A percentile compares a stretch with the other conserved stretches of the same genome.
phyloP scores from a whole-genome alignment of 2,797 vertebrate genomes.

The Poeciliopsis paucimaculata region DNA sequence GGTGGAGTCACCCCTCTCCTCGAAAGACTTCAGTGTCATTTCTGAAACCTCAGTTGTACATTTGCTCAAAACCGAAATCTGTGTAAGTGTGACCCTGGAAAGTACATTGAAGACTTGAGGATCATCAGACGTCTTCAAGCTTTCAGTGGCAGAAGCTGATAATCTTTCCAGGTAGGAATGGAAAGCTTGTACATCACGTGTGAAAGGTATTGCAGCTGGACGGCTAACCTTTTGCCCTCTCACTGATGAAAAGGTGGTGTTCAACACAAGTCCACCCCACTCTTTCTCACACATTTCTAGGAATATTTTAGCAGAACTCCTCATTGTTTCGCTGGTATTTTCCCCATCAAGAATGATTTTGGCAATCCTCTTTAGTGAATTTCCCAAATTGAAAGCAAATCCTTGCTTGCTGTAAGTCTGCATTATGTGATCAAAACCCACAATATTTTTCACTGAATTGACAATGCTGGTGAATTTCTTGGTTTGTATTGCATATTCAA shows the following conservation, averaged over 20 bases:
- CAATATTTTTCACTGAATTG: slow-evolving; percentile 25
- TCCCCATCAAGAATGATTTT: slow-evolving; percentile 13
- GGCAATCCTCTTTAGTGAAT: slow-evolving; percentile 32
- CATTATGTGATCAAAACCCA: slow-evolving; percentile 32
- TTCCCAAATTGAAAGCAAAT: slow-evolving; percentile 40
- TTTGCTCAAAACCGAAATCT: slow-evolving; percentile 58
- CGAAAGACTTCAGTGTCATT: slow-evolving; percentile 60
- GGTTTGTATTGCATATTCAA: slow-evolving; percentile 50
- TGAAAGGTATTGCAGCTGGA: slow-evolving; percentile 55
- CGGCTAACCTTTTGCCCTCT: slow-evolving; percentile 10
- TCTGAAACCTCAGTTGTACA: slow-evolving; percentile 42
- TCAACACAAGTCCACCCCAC: slow-evolving; percentile 26
- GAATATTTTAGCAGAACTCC: slow-evolving; percentile 29
- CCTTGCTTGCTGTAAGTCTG: slow-evolving; percentile 35
- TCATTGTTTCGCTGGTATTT: neutral
- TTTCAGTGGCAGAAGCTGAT: slow-evolving; percentile 26
- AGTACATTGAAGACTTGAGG: slow-evolving; percentile 41
- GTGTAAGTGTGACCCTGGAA: slow-evolving; percentile 58
- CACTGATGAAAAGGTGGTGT: neutral
- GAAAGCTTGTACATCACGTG: slow-evolving; percentile 49
- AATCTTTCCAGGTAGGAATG: slow-evolving; percentile 47
- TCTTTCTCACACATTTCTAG: slow-evolving; percentile 29
- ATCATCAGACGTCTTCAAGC: slow-evolving; percentile 22
- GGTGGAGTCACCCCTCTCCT: slow-evolving; percentile 28
- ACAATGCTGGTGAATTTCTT: slow-evolving; percentile 51